Evolutionary conservation across 2,888 invertebrate species (phyloP).

Genomic region (Drosophila flavopinicola): DNA sequence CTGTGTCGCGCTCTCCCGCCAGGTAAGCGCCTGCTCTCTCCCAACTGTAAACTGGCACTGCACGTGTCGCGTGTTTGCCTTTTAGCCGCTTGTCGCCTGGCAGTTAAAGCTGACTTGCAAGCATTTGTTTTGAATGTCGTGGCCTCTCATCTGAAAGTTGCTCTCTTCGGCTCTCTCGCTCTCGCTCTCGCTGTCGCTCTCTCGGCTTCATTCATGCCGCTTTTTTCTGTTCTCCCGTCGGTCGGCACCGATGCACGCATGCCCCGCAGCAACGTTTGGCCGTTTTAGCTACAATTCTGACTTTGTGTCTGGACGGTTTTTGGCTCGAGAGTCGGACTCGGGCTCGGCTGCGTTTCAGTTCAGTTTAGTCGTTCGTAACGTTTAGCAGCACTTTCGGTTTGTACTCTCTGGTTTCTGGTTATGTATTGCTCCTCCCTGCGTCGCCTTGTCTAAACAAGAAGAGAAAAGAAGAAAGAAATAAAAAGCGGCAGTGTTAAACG

Average conservation of each 20-base stretch:
- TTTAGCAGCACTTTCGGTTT: slow-evolving; percentile 67
- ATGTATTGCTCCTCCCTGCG: slow-evolving; percentile 27
- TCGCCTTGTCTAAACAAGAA: slow-evolving; percentile 11
- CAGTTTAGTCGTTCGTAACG: slow-evolving; percentile 61
- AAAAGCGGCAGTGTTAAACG: slow-evolving; percentile 39
- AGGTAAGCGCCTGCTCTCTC: not conserved
- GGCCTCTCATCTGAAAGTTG: slow-evolving; percentile 7
- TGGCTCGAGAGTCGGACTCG: slow-evolving; percentile 37
- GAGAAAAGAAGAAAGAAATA: not conserved
- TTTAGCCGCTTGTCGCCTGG: slow-evolving; percentile 50
- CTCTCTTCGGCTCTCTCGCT: slow-evolving; percentile 18
- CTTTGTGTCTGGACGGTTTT: slow-evolving; percentile 43
- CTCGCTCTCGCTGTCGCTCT: slow-evolving; percentile 12
- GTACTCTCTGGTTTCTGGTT: slow-evolving; percentile 63
- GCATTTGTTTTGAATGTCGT: slow-evolving; percentile 48
- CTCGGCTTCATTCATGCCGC: slow-evolving; percentile 60
- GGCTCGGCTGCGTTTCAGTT: slow-evolving; percentile 42
- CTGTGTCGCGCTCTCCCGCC: not conserved
- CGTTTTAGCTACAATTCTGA: slow-evolving; percentile 23
- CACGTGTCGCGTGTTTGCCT: slow-evolving; percentile 74
- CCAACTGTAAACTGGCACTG: slow-evolving; percentile 19
- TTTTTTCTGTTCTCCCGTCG: not conserved
- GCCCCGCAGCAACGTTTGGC: slow-evolving; percentile 38
- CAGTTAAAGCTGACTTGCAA: slow-evolving; percentile 30
- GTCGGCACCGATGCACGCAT: slow-evolving; percentile 56